A percentile compares a stretch with the other conserved stretches of the same genome.
phyloP scores from a whole-genome alignment of 2,113 vertebrate species.

The Pseudopodoces humilis region DNA sequence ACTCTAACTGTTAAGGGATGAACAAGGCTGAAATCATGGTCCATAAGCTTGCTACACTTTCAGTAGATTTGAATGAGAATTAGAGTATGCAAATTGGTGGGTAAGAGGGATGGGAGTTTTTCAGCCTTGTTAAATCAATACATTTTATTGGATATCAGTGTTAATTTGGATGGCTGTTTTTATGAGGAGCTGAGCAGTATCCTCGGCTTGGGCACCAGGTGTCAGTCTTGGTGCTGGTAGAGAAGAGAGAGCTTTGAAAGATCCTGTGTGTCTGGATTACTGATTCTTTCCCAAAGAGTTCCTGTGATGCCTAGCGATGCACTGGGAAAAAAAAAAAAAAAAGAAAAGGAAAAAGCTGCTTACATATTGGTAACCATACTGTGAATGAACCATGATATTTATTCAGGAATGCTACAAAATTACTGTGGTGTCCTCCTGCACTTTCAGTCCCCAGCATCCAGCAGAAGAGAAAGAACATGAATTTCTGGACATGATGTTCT shows the following conservation, averaged over 20 bases:
- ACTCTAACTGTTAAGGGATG: slow-evolving; percentile 66
- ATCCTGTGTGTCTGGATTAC: background rate
- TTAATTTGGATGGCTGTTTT: background rate
- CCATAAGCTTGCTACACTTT: slow-evolving; percentile 48
- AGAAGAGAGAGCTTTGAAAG: background rate
- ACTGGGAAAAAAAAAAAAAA: background rate
- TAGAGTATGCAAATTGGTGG: slow-evolving; percentile 34
- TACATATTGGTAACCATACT: background rate
- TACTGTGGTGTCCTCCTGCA: background rate
- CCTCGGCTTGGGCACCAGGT: background rate
- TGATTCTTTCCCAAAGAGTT: background rate
- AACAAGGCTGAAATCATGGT: slow-evolving; percentile 57
- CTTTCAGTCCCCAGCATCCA: fast-evolving
- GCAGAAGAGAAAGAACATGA: background rate
- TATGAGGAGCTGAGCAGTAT: background rate
- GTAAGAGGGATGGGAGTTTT: slow-evolving; percentile 32
- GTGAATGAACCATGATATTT: background rate
- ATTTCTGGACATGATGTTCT: background rate
- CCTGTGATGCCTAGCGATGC: background rate
- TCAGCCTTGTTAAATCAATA: slow-evolving; percentile 29
- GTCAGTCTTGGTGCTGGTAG: slow-evolving; percentile 61
- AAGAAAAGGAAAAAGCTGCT: background rate
- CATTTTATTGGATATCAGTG: slow-evolving; percentile 44
- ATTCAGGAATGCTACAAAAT: background rate
- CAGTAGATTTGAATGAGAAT: slow-evolving; percentile 67